Evolutionary conservation across 2,888 invertebrate species (phyloP).

Genomic region (Himalopsyche tibetana): DNA sequence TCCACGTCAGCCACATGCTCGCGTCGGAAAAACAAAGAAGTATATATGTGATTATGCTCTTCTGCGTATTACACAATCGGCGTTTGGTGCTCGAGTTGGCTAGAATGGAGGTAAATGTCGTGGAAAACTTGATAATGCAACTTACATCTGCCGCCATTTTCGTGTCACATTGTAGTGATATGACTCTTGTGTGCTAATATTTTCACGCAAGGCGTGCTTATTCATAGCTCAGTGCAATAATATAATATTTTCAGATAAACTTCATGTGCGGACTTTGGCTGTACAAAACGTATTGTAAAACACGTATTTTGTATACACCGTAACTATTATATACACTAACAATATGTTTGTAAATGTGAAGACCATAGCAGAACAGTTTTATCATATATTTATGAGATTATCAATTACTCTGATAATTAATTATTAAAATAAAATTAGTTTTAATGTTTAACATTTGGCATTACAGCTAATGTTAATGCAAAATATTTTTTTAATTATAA

Average conservation of each 20-base stretch:
- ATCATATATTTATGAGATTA: no score
- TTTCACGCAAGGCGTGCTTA: not conserved
- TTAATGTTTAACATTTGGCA: no score
- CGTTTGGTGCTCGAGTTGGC: slow-evolving; percentile 27
- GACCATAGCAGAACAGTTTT: no score
- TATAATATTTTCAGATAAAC: not conserved
- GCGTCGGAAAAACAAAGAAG: slow-evolving; percentile 7
- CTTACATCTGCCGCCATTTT: slow-evolving; percentile 21
- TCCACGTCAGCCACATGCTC: slow-evolving; percentile 18
- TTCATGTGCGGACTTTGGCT: not conserved
- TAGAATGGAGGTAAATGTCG: slow-evolving; percentile 17
- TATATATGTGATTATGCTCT: not conserved
- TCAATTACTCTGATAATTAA: no score
- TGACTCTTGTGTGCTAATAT: not conserved
- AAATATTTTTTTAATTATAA: no score
- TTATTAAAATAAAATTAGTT: no score
- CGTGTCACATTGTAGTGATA: not conserved
- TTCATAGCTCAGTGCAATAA: not conserved
- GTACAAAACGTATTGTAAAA: no score
- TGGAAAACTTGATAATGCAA: slow-evolving; percentile 37
- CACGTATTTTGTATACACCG: no score
- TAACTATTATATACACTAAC: no score
- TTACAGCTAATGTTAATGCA: no score
- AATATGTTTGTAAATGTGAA: no score
- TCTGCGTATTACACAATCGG: slow-evolving; percentile 31